A percentile compares a stretch with the other conserved stretches of the same genome.
Conservation (phyloP, 2,113 vertebrate genomes). For the Tychaedon coryphoeus region DNA sequence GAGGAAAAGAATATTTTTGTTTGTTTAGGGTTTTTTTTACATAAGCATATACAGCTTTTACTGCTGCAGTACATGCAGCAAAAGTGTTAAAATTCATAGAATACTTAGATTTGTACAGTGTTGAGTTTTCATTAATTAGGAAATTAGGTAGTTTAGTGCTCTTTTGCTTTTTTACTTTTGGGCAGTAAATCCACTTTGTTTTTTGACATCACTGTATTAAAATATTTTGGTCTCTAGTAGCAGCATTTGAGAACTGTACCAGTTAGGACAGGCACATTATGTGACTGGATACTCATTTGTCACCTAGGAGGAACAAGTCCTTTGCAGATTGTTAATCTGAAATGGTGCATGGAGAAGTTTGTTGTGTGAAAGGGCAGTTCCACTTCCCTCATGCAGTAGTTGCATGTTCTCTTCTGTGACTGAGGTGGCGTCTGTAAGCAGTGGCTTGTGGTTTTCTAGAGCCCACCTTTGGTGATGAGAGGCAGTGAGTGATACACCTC, state of each 20-base stretch:
- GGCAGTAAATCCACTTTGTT: not conserved
- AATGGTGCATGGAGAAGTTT: not conserved
- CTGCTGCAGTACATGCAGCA: not conserved
- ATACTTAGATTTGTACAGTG: not conserved
- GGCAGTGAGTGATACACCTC: not conserved
- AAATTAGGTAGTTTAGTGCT: not conserved
- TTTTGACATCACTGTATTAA: not conserved
- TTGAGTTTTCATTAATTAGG: not conserved
- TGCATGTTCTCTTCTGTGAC: not conserved
- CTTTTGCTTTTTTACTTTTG: not conserved
- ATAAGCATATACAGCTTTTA: not conserved
- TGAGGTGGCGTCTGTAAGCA: not conserved
- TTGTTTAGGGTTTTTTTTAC: not conserved
- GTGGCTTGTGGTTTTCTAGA: not conserved
- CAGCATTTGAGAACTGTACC: not conserved
- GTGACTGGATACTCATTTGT: not conserved
- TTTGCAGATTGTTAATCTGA: not conserved
- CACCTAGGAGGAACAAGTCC: not conserved
- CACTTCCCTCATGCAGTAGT: not conserved
- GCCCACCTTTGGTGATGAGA: not conserved
- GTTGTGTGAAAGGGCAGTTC: not conserved
- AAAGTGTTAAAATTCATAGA: not conserved
- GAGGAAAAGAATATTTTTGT: not conserved
- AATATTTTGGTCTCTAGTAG: not conserved
- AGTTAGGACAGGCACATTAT: not conserved